phyloP scores from a whole-genome alignment of 1,140 invertebrate genomes.

The Sminthurinus signatus region DNA sequence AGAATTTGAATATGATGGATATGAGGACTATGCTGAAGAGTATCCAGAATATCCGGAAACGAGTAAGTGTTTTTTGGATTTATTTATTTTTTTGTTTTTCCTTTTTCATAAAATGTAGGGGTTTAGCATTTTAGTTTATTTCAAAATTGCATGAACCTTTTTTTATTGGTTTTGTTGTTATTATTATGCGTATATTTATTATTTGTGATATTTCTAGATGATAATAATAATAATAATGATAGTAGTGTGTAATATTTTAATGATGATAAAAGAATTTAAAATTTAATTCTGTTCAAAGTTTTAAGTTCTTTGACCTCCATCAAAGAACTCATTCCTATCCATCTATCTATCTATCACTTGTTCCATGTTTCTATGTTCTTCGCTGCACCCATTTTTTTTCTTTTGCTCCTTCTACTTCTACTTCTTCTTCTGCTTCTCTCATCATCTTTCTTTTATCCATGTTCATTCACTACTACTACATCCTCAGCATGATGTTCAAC shows the following conservation, averaged over 20 bases:
- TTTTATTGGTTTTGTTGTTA: too few relatives aligned
- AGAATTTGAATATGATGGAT: slow-evolving; percentile 33
- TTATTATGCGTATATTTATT: neutral
- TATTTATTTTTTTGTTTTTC: neutral
- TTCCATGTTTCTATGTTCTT: neutral
- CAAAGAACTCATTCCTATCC: too few relatives aligned
- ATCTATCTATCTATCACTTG: too few relatives aligned
- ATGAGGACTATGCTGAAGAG: slow-evolving; percentile 36
- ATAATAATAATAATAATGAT: neutral
- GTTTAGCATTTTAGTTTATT: neutral
- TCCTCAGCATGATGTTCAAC: neutral
- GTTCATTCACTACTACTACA: neutral
- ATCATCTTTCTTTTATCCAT: neutral
- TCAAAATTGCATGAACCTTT: neutral
- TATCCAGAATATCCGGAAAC: slow-evolving; percentile 33
- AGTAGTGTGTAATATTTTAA: neutral
- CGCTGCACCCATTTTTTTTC: slow-evolving; percentile 4
- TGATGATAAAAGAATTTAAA: neutral
- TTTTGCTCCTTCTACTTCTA: neutral
- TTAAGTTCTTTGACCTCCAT: slow-evolving; percentile 14
- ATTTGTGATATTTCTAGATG: neutral
- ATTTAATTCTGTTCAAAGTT: slow-evolving; percentile 7
- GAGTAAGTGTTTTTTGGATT: slow-evolving; percentile 12
- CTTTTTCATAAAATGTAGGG: neutral
- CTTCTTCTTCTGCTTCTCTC: neutral